phyloP scores from a whole-genome alignment of 2,113 vertebrate species.

The Nyctibius bracteatus region DNA sequence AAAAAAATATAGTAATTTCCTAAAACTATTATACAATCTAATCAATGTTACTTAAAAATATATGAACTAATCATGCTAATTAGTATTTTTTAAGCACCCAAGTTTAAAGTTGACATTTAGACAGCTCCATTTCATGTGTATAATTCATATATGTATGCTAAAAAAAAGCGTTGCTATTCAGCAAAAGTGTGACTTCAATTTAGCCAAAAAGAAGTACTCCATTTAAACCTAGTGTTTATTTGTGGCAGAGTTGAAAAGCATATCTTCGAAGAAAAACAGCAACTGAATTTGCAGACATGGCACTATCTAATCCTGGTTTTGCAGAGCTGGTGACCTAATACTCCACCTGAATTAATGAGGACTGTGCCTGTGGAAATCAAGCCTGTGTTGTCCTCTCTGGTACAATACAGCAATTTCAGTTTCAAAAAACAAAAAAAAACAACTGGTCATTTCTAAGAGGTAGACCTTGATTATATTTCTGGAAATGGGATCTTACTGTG shows the following conservation, averaged over 20 bases:
- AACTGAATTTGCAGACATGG: neutral
- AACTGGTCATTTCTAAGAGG: neutral
- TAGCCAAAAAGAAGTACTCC: neutral
- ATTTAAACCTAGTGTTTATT: neutral
- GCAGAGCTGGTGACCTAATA: neutral
- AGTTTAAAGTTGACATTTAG: neutral
- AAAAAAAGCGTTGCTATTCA: neutral
- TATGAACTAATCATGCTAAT: neutral
- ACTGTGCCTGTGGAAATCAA: neutral
- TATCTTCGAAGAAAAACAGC: slow-evolving; percentile 9
- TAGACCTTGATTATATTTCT: neutral
- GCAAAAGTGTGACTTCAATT: neutral
- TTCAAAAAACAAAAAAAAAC: neutral
- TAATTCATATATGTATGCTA: neutral
- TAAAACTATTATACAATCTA: neutral
- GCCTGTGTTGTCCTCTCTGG: neutral
- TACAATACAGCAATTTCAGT: neutral
- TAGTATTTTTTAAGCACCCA: neutral
- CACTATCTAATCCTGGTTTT: neutral
- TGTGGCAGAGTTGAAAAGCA: neutral
- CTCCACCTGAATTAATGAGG: slow-evolving; percentile 17
- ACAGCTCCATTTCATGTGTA: neutral
- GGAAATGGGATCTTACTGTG: neutral
- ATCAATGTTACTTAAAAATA: neutral
- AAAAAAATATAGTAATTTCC: neutral